These are phyloP conservation scores for Protophormia terraenovae DNA, from an alignment of 2,888 invertebrate species.

Conservation along the genomic window DNA sequence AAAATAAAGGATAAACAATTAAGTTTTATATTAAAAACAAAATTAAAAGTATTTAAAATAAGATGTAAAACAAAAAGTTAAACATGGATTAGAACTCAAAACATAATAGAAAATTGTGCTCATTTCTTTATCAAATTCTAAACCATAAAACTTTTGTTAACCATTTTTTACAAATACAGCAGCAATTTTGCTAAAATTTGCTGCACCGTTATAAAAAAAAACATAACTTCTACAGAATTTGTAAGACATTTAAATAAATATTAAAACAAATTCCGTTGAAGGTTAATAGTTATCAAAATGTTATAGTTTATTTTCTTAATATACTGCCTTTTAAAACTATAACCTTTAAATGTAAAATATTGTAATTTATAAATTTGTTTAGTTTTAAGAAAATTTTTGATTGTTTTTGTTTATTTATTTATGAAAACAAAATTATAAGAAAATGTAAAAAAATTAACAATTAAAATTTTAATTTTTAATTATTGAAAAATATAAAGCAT, in stretches of 20 bases:
- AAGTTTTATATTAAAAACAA: background rate
- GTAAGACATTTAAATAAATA: too few species aligned
- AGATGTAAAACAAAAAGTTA: background rate
- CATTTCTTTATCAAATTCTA: too few species aligned
- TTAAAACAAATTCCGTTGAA: too few species aligned
- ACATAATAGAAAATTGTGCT: too few species aligned
- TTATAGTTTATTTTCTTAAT: too few species aligned
- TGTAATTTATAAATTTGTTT: constrained; percentile 58
- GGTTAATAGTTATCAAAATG: too few species aligned
- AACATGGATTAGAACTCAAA: too few species aligned
- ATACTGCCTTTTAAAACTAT: background rate
- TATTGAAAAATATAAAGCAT: background rate
- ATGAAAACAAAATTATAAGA: background rate
- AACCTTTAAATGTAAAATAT: constrained; percentile 55
- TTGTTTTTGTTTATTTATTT: background rate
- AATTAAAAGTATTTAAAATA: background rate
- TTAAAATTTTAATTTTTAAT: background rate
- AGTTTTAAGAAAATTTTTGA: constrained; percentile 6
- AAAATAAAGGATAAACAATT: background rate
- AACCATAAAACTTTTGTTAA: too few species aligned
- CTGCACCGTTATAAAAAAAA: too few species aligned
- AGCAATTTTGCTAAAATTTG: too few species aligned
- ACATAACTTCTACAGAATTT: too few species aligned
- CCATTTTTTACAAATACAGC: too few species aligned
- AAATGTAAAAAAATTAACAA: background rate